Evolutionary conservation across 64 coral and sea anemone genomes (phyloP), one percentile per base, ranked within the genome.

Genomic region (Montipora efflorescens): DNA sequence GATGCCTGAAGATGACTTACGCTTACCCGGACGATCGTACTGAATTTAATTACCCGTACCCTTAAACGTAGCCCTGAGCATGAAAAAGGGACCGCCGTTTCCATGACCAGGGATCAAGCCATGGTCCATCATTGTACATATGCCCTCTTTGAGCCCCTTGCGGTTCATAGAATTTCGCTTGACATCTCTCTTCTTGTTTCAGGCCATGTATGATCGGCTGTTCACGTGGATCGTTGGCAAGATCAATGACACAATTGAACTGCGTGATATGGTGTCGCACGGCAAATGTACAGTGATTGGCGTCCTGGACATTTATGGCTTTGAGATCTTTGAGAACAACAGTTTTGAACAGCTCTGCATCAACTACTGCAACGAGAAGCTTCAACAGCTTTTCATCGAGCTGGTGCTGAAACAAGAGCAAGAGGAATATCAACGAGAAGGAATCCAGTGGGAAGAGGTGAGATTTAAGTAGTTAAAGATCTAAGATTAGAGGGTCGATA

Each of bases 351-450:
- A 99, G 69, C 76, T 99, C 23, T 96, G 95, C 68, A 99, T 99
- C 92, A 99, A 99, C 74, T 99, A 99, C 81, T 99, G 97, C 59
- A 98, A 98, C 68, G 97, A 98, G 79, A 98, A 98, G 75, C 94
- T 98, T 8, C 97, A 98, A 22, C 97, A 98, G 78, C 88, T 98
- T 5, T 99, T 99, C 87, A 99, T 99, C 61, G 98, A 99, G 57
- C 64, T 99, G 15, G 98, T 99, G 68, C 70, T 99, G 50, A 99
- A 96, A 59, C 91, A 99, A 47, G 98, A 99, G 46, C 98, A 99
- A 59, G 98, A 99, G 45, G 98, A 99, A 76, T 99, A 99, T 81
- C 92, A 83, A 19, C 12, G 92, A 59, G 98, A 99, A 28, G 98
- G 98, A 68, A 99, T 99, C 67, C 92, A 99, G 47, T 99, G 98